These are phyloP conservation scores for Nothocercus julius DNA, from an alignment of 2,113 vertebrate genomes.

Conservation along the genomic window DNA sequence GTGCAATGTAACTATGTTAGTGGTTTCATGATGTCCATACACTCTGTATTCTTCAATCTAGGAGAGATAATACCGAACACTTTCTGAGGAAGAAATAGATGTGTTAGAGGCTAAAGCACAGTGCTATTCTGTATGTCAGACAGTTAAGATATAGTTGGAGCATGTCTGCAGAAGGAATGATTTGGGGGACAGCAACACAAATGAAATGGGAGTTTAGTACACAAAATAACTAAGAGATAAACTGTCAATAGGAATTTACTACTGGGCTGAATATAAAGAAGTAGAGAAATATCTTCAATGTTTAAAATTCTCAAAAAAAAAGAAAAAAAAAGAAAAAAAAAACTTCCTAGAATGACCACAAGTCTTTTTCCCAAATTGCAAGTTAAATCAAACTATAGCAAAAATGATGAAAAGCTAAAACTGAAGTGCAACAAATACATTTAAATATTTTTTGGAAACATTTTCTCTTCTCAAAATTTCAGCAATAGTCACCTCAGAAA, in stretches of 20 bases:
- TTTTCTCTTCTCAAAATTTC: not conserved
- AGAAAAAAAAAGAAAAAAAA: not conserved
- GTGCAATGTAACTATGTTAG: not conserved
- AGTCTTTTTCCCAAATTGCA: not conserved
- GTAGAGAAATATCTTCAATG: not conserved
- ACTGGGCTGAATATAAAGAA: not conserved
- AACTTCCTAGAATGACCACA: not conserved
- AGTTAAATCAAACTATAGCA: not conserved
- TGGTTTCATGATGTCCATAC: not conserved
- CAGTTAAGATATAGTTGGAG: not conserved
- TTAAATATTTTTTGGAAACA: not conserved
- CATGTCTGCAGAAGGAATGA: not conserved
- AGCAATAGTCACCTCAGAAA: not conserved
- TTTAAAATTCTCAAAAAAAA: not conserved
- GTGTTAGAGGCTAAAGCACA: not conserved
- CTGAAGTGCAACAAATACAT: not conserved
- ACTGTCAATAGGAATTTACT: not conserved
- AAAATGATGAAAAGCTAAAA: not conserved
- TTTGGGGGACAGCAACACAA: too few species aligned
- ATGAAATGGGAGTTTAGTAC: not conserved
- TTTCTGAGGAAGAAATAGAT: not conserved
- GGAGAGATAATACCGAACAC: not conserved
- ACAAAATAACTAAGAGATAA: not conserved
- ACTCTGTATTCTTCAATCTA: not conserved
- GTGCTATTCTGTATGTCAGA: not conserved